Conservation (phyloP, 30 jellyfish, hydroid and myxozoan genomes). For the Catostylus mosaicus region DNA sequence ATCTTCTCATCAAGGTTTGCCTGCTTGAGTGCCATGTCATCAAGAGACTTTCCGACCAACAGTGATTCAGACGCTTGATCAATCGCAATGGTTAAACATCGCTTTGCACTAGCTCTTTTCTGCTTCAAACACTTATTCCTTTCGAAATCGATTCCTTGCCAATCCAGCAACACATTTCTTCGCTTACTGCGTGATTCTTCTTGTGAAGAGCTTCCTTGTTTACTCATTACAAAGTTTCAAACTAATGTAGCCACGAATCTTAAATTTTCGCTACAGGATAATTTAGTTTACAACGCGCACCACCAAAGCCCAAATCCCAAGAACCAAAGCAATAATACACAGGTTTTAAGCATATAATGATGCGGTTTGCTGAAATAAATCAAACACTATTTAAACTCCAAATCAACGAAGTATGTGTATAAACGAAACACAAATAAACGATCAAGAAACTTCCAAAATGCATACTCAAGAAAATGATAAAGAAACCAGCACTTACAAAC, state of each 20-base stretch:
- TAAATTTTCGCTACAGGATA: no score
- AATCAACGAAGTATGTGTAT: not conserved
- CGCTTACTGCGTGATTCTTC: not conserved
- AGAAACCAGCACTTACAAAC: not conserved
- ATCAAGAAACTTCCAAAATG: not conserved
- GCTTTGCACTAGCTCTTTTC: conserved; percentile 31
- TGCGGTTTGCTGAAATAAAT: not conserved
- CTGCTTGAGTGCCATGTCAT: conserved; percentile 1
- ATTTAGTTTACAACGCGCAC: no score
- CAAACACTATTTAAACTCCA: not conserved
- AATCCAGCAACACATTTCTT: conserved; percentile 8
- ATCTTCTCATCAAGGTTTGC: no score
- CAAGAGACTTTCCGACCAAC: not conserved
- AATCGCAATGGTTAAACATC: conserved; percentile 8
- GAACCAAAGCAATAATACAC: not conserved
- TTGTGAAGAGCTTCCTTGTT: not conserved
- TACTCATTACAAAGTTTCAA: not conserved
- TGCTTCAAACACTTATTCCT: not conserved
- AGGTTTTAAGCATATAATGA: not conserved
- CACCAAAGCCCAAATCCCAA: no score
- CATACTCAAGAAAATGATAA: not conserved
- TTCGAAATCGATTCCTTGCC: conserved; percentile 14
- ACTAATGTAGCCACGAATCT: not conserved
- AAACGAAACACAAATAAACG: not conserved
- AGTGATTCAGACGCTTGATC: conserved; percentile 3